A percentile compares a stretch with the other conserved stretches of the same genome.
phyloP scores from a whole-genome alignment of 2,113 vertebrate species.

The Addax nasomaculatus region DNA sequence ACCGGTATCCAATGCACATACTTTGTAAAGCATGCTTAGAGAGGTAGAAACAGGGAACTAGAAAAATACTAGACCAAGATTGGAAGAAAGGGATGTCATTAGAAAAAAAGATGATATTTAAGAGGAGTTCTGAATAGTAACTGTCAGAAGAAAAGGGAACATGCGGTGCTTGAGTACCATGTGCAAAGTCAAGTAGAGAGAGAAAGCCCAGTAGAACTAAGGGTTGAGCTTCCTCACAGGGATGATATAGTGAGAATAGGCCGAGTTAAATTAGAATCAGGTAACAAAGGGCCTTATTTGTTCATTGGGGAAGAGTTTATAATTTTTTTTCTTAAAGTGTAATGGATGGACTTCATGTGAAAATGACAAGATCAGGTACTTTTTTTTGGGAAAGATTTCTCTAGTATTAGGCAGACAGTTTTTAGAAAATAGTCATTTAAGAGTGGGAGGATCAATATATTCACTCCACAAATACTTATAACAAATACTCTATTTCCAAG shows the following conservation, averaged over 20 bases:
- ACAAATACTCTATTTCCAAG: background rate
- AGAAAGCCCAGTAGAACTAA: background rate
- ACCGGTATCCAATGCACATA: background rate
- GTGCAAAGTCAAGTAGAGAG: background rate
- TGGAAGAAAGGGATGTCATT: background rate
- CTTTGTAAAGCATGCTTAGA: background rate
- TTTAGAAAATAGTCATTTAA: background rate
- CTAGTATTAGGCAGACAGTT: background rate
- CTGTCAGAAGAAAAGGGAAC: background rate
- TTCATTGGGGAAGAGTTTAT: background rate
- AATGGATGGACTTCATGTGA: background rate
- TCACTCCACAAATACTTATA: background rate
- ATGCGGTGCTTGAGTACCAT: fast-evolving
- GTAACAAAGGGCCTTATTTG: background rate
- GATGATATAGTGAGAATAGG: background rate
- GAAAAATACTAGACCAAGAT: background rate
- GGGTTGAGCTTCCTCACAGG: background rate
- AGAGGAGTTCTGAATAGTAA: background rate
- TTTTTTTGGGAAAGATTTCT: background rate
- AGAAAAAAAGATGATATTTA: background rate
- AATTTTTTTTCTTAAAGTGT: background rate
- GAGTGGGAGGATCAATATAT: background rate
- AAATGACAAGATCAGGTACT: background rate
- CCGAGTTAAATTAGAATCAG: background rate
- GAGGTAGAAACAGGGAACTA: background rate